Evolutionary conservation across 2,888 invertebrate genomes (phyloP), one percentile per base, ranked within the genome.

Genomic region (Pristionchus japonicus): DNA sequence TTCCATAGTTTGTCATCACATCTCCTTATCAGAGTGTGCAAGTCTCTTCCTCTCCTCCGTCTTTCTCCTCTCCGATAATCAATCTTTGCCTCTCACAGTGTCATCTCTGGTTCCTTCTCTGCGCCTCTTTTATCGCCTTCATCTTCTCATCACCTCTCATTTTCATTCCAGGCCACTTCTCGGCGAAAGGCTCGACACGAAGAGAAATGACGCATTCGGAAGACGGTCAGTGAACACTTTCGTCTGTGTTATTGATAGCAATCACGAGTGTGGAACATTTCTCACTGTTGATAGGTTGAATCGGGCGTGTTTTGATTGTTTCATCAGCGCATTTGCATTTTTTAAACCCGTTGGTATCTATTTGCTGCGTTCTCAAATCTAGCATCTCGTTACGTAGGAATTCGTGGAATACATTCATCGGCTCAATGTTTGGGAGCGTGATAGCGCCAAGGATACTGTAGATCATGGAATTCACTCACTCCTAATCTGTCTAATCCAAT

Each of bases 41-140:
- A 7, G 37, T 57, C 82, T 82, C 52, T 52, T n/a, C 52, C 82
- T 52, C 82, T 57, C 43, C 6, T 80, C 31, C 82, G 52, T 82
- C 37, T 37, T 34, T 57, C n/a, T n/a, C n/a, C n/a, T 52, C 77
- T 77, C 77, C 85, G 64, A 85, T 85, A 85, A 85, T 85, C 85
- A 85, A 40, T 85, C 85, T 85, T 85, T 85, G 52, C 64, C 64
- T 64, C 85, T 85, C 64, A 13, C 57, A 17, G 61, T 49, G 49
- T 83, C 82, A 83, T 83, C 82, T 83, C 52, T 83, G 82, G 52
- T 83, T 83, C 82, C 34, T 57, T 80, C 82, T n/a, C 49, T 47
- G 52, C 15, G n/a, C n/a, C n/a, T n/a, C n/a, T n/a, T n/a, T n/a
- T 13, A 15, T 80, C 31, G 43, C 83, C 34, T 47, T 64, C 27